phyloP scores from a whole-genome alignment of 1,140 invertebrate genomes.

The Pectinophora gossypiella region DNA sequence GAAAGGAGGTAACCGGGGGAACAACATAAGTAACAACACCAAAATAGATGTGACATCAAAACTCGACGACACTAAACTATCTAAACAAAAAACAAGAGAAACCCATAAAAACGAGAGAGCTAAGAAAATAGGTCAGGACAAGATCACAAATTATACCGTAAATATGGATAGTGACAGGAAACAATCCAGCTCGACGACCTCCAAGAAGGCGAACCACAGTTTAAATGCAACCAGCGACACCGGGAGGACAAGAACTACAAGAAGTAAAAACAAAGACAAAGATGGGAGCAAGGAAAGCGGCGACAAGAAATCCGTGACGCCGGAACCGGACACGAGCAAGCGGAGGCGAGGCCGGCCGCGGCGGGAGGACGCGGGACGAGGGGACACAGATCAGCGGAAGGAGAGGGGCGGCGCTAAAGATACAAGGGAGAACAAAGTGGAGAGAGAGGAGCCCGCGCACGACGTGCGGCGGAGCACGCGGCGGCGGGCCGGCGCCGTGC shows the following conservation, averaged over 20 bases:
- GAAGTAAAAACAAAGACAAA: not conserved
- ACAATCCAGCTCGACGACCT: not conserved
- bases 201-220: not conserved
- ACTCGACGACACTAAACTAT: too few species aligned
- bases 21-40: too few species aligned
- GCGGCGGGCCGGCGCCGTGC: not conserved
- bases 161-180: too few species aligned
- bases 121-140: not conserved
- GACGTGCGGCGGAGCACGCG: not conserved
- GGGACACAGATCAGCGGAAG: too few species aligned
- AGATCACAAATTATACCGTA: not conserved
- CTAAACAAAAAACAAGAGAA: not conserved
- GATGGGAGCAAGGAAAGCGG: not conserved
- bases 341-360: not conserved
- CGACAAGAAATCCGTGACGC: not conserved
- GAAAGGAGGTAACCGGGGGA: too few species aligned
- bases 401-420: too few species aligned
- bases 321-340: not conserved
- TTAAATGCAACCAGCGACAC: not conserved
- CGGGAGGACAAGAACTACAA: not conserved
- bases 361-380: not conserved
- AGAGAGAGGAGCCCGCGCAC: not conserved
- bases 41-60: too few species aligned
- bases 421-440: too few species aligned
- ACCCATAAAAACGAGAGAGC: not conserved